Evolutionary conservation across 2,113 vertebrate genomes (phyloP), one percentile per base, ranked within the genome.

Genomic region (Sylvia atricapilla): DNA sequence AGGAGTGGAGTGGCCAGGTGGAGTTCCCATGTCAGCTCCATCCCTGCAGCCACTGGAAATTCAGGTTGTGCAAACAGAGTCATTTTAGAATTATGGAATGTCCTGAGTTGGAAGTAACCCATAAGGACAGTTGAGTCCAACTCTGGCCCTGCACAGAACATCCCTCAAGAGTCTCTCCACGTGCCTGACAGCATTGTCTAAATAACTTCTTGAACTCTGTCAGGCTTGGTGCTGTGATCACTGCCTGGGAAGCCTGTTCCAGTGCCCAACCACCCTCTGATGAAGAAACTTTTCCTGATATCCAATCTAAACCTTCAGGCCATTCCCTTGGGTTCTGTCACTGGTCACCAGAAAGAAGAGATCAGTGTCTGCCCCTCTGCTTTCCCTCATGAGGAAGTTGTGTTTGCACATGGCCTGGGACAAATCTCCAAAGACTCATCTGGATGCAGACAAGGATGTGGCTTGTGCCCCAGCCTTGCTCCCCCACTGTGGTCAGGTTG

Each of bases 311-410:
- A 21, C 4, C n/a, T 89, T 39, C n/a, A 68, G 12, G 9, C n/a
- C 24, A 35, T 47, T 68, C 3, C 17, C 35, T 58, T 0, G 0
- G 9, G 18, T 64, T 13, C 24, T 63, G n/a, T 21, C 30, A 1
- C 28, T 41, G 60, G 11, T 27, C 39, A 89, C 39, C 41, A 76
- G 5, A n/a, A 28, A 52, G 13, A 15, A 58, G 35, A 66, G n/a
- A 30, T 53, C 39, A 35, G 39, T 35, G 24, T 13, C 35, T 83
- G 62, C 39, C 14, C 20, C 41, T 35, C 39, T 11, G 5, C 41
- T 74, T n/a, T 9, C 24, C n/a, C 30, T 47, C n/a, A 25, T 7
- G 19, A 53, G n/a, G 39, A 47, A 53, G 20, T 12, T 47, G 19
- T 35, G 73, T 24, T 46, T 49, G 37, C 17, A 22, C 5, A 0